phyloP scores from a whole-genome alignment of 2,113 vertebrate genomes.

The Passer montanus region DNA sequence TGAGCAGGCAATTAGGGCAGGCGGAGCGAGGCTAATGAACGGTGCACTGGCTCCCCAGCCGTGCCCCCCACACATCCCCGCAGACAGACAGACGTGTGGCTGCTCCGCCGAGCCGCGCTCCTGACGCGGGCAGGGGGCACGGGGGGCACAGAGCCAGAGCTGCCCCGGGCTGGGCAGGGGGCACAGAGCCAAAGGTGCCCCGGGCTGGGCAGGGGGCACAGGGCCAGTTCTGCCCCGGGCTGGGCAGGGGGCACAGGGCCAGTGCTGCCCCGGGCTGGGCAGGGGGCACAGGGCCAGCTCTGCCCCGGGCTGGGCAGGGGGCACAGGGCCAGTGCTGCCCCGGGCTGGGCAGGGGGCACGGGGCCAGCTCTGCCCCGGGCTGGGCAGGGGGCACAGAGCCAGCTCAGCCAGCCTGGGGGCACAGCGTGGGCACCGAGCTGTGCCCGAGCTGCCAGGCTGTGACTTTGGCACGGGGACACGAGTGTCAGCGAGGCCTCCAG shows the following conservation, averaged over 20 bases:
- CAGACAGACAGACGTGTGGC: neutral
- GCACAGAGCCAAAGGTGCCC: neutral
- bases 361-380: neutral
- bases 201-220: too few relatives aligned
- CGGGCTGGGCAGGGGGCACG: neutral
- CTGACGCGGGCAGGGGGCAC: neutral
- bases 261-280: too few relatives aligned
- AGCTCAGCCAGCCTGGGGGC: neutral
- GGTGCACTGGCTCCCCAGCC: conserved; percentile 10
- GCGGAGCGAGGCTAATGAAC: conserved; percentile 68
- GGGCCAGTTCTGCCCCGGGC: neutral
- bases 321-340: neutral
- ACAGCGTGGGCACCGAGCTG: neutral
- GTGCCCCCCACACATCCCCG: neutral
- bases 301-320: too few relatives aligned
- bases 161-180: neutral
- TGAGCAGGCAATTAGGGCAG: conserved; percentile 75
- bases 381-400: neutral
- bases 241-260: neutral
- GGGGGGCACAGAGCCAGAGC: too few relatives aligned
- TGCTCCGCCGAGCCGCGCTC: neutral
- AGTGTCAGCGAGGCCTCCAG: neutral
- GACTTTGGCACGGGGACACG: neutral
- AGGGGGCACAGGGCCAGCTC: neutral
- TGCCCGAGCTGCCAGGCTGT: neutral